phyloP scores from a whole-genome alignment of 2,888 invertebrate genomes.

The Lithophane socia region DNA sequence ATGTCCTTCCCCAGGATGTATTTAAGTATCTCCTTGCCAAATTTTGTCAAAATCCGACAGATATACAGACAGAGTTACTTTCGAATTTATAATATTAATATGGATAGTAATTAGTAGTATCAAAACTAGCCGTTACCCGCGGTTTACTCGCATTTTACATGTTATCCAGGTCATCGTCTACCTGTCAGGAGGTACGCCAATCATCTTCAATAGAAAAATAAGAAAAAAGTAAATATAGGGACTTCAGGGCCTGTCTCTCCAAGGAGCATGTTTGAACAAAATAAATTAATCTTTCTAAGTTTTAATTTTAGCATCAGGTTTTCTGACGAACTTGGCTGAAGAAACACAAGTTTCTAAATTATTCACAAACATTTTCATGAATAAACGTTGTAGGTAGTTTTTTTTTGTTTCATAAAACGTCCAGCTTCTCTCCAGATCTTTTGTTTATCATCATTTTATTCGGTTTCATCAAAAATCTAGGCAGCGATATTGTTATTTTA shows the following conservation, averaged over 20 bases:
- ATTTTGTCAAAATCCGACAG: no score
- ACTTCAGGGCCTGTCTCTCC: not conserved
- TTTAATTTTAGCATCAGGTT: constrained; percentile 34
- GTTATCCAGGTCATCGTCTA: not conserved
- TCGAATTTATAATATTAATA: no score
- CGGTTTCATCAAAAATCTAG: constrained; percentile 20
- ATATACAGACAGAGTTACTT: no score
- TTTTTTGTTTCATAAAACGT: not conserved
- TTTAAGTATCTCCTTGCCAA: no score
- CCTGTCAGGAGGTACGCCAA: no score
- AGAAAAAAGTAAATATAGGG: not conserved
- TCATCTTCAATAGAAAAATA: not conserved
- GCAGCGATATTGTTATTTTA: not conserved
- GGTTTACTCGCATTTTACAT: not conserved
- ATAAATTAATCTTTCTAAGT: constrained; percentile 41
- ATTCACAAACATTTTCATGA: constrained; percentile 50
- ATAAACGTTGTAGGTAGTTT: constrained; percentile 25
- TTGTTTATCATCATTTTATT: constrained; percentile 29
- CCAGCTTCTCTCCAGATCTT: not conserved
- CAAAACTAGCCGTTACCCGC: not conserved
- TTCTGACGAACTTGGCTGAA: constrained; percentile 7
- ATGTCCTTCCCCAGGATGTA: no score
- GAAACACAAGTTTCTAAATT: constrained; percentile 41
- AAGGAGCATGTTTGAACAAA: constrained; percentile 8
- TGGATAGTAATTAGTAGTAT: no score